phyloP scores from a whole-genome alignment of 2,888 invertebrate species.

The Tetragonisca angustula region DNA sequence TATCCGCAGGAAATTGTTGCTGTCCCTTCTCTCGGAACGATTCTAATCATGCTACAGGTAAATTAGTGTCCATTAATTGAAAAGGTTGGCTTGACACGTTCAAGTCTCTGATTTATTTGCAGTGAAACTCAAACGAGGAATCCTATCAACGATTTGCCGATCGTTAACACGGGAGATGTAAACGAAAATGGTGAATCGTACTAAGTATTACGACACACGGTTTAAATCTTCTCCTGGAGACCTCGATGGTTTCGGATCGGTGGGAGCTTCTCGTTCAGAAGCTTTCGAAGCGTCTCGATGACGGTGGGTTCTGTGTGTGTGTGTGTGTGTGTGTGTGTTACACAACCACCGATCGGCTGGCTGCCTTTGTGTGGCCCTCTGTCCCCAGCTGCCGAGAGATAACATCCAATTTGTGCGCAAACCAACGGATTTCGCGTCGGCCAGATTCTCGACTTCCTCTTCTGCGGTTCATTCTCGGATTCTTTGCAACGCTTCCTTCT shows the following conservation, averaged over 20 bases:
- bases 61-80: too few relatives aligned
- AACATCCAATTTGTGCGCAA: slow-evolving; percentile 75
- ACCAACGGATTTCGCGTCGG: slow-evolving; percentile 67
- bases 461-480: slow-evolving; percentile 29
- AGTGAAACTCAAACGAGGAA: not conserved
- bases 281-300: slow-evolving; percentile 38
- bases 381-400: slow-evolving; percentile 81
- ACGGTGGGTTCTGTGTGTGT: slow-evolving; percentile 4
- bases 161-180: not conserved
- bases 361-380: slow-evolving; percentile 51
- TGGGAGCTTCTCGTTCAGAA: slow-evolving; percentile 69
- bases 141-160: not conserved
- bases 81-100: too few relatives aligned
- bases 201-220: slow-evolving; percentile 18
- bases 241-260: slow-evolving; percentile 57
- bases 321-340: slow-evolving; percentile 22
- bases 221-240: slow-evolving; percentile 48
- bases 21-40: too few relatives aligned
- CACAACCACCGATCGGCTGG: not conserved
- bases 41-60: too few relatives aligned
- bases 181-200: slow-evolving; percentile 9
- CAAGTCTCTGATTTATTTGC: too few relatives aligned
- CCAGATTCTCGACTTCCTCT: slow-evolving; percentile 59
- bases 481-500: slow-evolving; percentile 39
- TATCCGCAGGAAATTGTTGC: too few relatives aligned